A percentile compares a stretch with the other conserved stretches of the same genome.
Conservation (phyloP, 1,140 invertebrate genomes). For the Diploscapter pachys region DNA sequence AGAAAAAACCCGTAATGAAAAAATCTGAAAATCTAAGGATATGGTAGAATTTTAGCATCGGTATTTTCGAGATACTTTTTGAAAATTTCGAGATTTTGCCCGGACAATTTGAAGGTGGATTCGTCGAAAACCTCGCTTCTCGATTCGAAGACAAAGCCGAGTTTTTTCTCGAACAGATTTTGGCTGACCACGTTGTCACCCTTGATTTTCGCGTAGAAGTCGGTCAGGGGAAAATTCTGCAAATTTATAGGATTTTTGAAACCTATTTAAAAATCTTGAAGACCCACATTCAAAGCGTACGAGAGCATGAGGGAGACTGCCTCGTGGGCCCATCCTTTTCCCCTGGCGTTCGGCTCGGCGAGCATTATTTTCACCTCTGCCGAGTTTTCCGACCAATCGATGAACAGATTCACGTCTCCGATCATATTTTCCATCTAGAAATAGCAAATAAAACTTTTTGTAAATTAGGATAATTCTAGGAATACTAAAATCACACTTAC, state of each 20-base stretch:
- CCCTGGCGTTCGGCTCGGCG: constrained; percentile 68
- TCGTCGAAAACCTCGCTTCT: constrained; percentile 34
- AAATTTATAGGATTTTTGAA: not conserved
- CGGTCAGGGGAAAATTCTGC: not conserved
- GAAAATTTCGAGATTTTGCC: not conserved
- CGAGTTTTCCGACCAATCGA: constrained; percentile 63
- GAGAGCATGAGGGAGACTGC: constrained; percentile 63
- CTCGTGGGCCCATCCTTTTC: constrained; percentile 75
- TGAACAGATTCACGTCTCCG: constrained; percentile 88
- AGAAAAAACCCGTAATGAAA: too few species aligned
- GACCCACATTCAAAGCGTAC: constrained; percentile 12
- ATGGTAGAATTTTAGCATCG: too few species aligned
- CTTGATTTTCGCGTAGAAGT: constrained; percentile 25
- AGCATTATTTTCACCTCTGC: constrained; percentile 70
- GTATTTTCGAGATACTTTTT: not conserved
- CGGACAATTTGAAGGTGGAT: constrained; percentile 28
- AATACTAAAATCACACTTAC: constrained; percentile 15
- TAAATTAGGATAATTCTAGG: constrained; percentile 19
- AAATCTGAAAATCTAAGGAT: too few species aligned
- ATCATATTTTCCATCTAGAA: constrained; percentile 73
- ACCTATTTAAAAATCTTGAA: not conserved
- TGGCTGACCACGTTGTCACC: constrained; percentile 32
- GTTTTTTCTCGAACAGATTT: constrained; percentile 30
- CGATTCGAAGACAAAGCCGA: constrained; percentile 26
- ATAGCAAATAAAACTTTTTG: constrained; percentile 4